phyloP scores from a whole-genome alignment of 2,888 invertebrate species.

The Cyaniris semiargus region DNA sequence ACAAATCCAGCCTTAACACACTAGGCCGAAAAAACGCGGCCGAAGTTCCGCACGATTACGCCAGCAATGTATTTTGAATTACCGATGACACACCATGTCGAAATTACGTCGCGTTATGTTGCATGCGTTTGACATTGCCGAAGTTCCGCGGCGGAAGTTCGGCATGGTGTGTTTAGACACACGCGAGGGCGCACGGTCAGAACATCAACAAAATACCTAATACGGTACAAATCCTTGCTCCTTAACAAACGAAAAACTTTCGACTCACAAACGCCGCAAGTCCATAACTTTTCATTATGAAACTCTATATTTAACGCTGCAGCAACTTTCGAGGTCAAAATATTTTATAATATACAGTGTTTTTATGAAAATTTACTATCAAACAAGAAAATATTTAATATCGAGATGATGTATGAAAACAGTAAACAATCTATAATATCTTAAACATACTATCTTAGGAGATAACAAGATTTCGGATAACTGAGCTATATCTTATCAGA shows the following conservation, averaged over 20 bases:
- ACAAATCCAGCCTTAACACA: too few relatives aligned
- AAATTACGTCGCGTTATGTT: too few relatives aligned
- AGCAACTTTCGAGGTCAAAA: neutral
- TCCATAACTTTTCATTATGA: neutral
- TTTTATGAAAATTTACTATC: neutral
- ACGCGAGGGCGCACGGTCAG: too few relatives aligned
- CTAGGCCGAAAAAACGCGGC: too few relatives aligned
- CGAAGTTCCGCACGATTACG: too few relatives aligned
- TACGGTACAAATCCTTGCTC: neutral
- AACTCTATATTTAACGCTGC: neutral
- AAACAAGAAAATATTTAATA: neutral
- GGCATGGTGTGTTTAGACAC: too few relatives aligned
- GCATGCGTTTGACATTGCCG: too few relatives aligned
- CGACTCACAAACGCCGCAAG: neutral
- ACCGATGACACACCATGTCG: too few relatives aligned
- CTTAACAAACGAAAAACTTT: neutral
- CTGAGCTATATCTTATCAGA: slow-evolving; percentile 16
- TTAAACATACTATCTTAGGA: neutral
- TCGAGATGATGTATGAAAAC: neutral
- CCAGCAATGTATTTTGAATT: too few relatives aligned
- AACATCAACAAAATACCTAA: too few relatives aligned
- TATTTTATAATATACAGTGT: neutral
- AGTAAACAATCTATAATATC: neutral
- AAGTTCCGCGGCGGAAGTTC: too few relatives aligned
- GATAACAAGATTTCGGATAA: slow-evolving; percentile 8